Evolutionary conservation across 2,888 invertebrate genomes (phyloP).

Genomic region (Linnaemya vulpina): DNA sequence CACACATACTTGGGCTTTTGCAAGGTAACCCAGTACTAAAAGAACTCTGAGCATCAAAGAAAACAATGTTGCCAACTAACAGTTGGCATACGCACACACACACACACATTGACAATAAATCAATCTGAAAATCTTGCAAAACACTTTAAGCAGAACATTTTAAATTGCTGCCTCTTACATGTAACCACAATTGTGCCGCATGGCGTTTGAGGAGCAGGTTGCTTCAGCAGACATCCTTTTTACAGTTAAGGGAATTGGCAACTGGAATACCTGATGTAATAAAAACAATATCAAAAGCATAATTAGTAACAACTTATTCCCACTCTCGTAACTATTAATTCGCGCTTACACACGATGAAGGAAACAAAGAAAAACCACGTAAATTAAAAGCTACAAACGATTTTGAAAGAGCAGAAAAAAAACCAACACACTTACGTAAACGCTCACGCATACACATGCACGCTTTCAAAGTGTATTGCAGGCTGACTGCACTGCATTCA

Average conservation of each 20-base stretch:
- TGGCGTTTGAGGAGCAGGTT: slow-evolving; percentile 17
- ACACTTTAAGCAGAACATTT: neutral
- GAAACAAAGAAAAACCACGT: slow-evolving; percentile 59
- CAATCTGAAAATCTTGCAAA: neutral
- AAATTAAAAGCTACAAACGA: slow-evolving; percentile 62
- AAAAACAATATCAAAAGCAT: slow-evolving; percentile 62
- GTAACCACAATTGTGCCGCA: slow-evolving; percentile 22
- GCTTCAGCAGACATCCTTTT: slow-evolving; percentile 22
- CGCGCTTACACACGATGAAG: slow-evolving; percentile 54
- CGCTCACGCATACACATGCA: neutral
- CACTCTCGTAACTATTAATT: slow-evolving; percentile 60
- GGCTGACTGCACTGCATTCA: slow-evolving; percentile 34
- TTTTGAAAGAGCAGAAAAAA: slow-evolving; percentile 27
- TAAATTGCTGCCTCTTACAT: neutral
- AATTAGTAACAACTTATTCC: slow-evolving; percentile 64
- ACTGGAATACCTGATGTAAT: slow-evolving; percentile 60
- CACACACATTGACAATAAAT: neutral
- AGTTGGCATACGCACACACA: too few species aligned
- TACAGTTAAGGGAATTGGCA: slow-evolving; percentile 32
- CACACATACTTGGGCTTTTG: neutral
- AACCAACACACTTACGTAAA: neutral
- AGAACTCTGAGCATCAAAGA: neutral
- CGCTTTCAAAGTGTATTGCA: neutral
- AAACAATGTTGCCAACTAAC: neutral
- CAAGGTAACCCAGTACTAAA: neutral